A percentile compares a stretch with the other conserved stretches of the same genome.
phyloP scores from a whole-genome alignment of 2,797 vertebrate genomes.

The Australoheros facetus region DNA sequence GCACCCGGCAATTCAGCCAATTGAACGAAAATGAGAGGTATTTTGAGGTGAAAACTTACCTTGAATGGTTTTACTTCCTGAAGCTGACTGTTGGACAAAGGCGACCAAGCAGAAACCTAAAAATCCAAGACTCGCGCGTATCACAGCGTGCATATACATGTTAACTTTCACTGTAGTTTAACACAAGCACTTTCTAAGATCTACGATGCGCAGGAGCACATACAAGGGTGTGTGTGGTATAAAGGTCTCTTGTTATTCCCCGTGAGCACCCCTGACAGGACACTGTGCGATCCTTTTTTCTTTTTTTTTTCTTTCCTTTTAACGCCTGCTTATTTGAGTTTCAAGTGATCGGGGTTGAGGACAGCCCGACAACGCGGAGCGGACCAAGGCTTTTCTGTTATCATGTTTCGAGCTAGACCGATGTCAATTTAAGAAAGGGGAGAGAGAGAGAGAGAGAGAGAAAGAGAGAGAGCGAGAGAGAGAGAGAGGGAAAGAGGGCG shows the following conservation, averaged over 20 bases:
- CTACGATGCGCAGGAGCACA: conserved; percentile 75
- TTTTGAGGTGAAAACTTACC: conserved; percentile 84
- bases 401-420: conserved; percentile 82
- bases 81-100: conserved; percentile 89
- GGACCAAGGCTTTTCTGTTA: conserved; percentile 77
- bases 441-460: conserved; percentile 58
- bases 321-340: conserved; percentile 68
- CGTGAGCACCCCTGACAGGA: conserved; percentile 63
- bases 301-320: conserved; percentile 29
- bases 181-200: conserved; percentile 56
- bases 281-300: conserved; percentile 44
- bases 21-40: background rate
- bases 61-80: conserved; percentile 89
- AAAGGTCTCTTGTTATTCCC: conserved; percentile 66
- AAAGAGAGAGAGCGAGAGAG: conserved; percentile 51
- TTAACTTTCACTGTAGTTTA: conserved; percentile 67
- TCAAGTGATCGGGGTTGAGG: conserved; percentile 73
- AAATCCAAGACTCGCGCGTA: conserved; percentile 88
- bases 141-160: conserved; percentile 81
- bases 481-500: conserved; percentile 52
- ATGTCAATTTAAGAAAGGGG: conserved; percentile 84
- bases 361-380: conserved; percentile 74
- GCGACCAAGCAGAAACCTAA: conserved; percentile 87
- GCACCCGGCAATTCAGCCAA: background rate
- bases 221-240: conserved; percentile 48